Conservation (phyloP, 2,113 vertebrate genomes). For the Bos indicus region DNA sequence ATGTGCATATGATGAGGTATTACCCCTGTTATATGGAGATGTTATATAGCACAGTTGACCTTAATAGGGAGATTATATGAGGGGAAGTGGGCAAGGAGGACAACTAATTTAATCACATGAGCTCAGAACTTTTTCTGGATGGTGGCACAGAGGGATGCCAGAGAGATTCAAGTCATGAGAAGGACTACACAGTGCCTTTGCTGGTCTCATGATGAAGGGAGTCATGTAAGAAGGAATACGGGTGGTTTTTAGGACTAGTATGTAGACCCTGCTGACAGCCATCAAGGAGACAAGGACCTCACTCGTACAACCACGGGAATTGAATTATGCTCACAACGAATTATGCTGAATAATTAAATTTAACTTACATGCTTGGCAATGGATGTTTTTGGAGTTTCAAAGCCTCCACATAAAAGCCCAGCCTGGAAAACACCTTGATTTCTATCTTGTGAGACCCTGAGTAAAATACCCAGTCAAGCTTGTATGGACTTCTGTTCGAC, state of each 20-base stretch:
- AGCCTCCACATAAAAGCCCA: background rate
- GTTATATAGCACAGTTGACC: background rate
- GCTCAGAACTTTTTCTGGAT: background rate
- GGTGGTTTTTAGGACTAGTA: background rate
- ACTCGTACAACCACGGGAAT: background rate
- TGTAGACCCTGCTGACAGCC: background rate
- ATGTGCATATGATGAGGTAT: background rate
- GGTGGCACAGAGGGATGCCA: background rate
- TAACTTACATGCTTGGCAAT: background rate
- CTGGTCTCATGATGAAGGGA: background rate
- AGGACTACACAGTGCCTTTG: background rate
- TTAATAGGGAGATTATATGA: background rate
- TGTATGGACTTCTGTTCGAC: background rate
- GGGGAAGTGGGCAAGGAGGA: accelerated
- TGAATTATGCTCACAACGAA: background rate
- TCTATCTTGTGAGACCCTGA: background rate
- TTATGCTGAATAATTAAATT: background rate
- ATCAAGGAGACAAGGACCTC: background rate
- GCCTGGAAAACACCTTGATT: background rate
- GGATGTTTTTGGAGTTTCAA: background rate
- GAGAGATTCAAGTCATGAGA: background rate
- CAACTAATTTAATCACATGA: background rate
- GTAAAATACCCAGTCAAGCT: background rate
- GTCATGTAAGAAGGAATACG: background rate
- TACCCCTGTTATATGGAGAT: background rate